phyloP scores from a whole-genome alignment of 2,113 vertebrate species.

The Oncorhynchus masou region DNA sequence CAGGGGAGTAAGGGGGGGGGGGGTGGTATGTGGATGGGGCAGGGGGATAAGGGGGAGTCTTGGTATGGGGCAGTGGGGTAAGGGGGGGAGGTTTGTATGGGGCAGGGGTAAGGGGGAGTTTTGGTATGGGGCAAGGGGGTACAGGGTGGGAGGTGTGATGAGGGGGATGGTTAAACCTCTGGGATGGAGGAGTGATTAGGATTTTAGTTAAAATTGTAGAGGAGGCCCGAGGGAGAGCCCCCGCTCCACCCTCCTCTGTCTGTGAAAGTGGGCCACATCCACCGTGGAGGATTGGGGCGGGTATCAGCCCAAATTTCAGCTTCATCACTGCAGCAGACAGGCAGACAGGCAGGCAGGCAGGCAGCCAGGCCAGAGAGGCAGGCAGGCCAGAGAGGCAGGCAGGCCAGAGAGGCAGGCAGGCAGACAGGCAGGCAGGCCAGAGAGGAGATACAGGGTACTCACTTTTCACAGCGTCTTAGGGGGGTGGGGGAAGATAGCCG shows the following conservation, averaged over 20 bases:
- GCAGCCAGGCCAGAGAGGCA: no score
- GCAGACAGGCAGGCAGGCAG: not conserved
- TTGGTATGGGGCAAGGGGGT: conserved; percentile 6
- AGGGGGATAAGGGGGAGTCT: conserved; percentile 3
- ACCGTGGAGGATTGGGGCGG: conserved; percentile 3
- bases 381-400: not conserved
- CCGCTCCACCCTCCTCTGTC: not conserved
- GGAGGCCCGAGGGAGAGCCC: conserved; percentile 23
- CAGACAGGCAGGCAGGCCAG: not conserved
- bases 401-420: not conserved
- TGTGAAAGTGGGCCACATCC: conserved; percentile 27
- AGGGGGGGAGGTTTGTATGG: not conserved
- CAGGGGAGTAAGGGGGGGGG: not conserved
- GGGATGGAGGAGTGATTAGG: conserved; percentile 41
- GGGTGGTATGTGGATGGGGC: not conserved
- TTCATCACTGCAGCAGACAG: conserved; percentile 19
- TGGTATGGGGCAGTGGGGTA: not conserved
- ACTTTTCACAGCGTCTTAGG: conserved; percentile 15
- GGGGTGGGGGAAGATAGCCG: not conserved
- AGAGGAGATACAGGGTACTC: conserved; percentile 5
- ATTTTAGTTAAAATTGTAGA: conserved; percentile 60
- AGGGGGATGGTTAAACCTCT: conserved; percentile 34
- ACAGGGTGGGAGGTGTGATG: conserved; percentile 11
- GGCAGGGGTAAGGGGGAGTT: not conserved
- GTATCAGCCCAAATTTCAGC: not conserved